These are phyloP conservation scores for Gymnocephalus cernua DNA, from an alignment of 2,113 vertebrate genomes.

Conservation along the genomic window DNA sequence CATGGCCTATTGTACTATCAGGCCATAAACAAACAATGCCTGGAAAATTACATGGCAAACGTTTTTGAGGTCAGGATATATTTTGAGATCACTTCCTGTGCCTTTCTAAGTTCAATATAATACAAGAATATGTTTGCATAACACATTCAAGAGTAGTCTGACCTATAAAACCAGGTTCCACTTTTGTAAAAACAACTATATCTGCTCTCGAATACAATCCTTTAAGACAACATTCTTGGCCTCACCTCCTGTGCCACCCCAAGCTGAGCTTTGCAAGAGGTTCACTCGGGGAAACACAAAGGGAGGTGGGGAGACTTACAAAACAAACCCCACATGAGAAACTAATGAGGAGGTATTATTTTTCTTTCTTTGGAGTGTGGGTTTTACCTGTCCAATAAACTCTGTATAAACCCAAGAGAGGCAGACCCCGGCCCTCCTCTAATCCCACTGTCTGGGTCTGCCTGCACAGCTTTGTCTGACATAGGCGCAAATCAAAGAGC, in stretches of 20 bases:
- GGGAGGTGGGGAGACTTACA: conserved; percentile 42
- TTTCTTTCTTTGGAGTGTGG: conserved; percentile 25
- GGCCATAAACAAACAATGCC: neutral
- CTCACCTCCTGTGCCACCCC: conserved; percentile 33
- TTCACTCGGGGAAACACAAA: conserved; percentile 48
- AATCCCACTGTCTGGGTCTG: conserved; percentile 69
- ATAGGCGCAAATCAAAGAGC: conserved; percentile 7
- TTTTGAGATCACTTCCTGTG: neutral
- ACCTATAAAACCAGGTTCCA: conserved; percentile 4
- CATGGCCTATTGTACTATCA: conserved; percentile 8
- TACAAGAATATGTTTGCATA: neutral
- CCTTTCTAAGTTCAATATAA: neutral
- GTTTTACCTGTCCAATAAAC: conserved; percentile 58
- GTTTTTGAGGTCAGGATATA: neutral
- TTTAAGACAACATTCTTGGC: conserved; percentile 34
- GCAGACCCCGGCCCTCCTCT: conserved; percentile 12
- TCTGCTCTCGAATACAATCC: conserved; percentile 28
- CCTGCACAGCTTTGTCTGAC: conserved; percentile 43
- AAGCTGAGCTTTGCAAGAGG: conserved; percentile 42
- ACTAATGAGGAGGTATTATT: conserved; percentile 47
- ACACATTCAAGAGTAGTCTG: neutral
- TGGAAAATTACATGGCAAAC: too few species aligned
- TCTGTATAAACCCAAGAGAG: conserved; percentile 34
- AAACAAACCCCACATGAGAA: conserved; percentile 49
- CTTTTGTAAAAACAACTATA: conserved; percentile 32